Evolutionary conservation across 2,113 vertebrate species (phyloP).

Genomic region (Carettochelys insculpta): DNA sequence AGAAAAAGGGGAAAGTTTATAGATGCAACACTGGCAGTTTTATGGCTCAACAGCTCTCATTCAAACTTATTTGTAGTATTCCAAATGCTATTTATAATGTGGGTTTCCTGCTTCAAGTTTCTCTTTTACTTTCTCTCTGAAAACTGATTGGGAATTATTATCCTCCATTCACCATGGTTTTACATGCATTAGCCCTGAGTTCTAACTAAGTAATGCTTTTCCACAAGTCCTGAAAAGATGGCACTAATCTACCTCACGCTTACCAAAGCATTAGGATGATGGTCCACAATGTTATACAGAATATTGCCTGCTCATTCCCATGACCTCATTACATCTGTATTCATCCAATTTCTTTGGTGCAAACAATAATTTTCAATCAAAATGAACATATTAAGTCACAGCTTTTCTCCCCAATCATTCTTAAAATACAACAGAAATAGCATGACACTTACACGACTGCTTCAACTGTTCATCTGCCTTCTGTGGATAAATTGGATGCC

Average conservation of each 20-base stretch:
- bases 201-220: background rate
- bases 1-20: background rate
- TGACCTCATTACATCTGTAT: background rate
- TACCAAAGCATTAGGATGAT: background rate
- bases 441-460: constrained; percentile 87
- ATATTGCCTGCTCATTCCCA: background rate
- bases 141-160: background rate
- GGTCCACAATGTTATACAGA: background rate
- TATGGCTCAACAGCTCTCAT: background rate
- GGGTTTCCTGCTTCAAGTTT: background rate
- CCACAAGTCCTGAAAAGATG: background rate
- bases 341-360: background rate
- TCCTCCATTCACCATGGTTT: background rate
- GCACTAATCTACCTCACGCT: background rate
- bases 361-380: background rate
- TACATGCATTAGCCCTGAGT: background rate
- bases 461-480: constrained; percentile 95
- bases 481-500: constrained; percentile 98
- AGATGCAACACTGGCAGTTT: background rate
- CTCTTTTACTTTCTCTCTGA: background rate
- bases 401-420: background rate
- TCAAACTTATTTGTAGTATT: background rate
- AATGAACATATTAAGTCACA: background rate
- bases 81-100: background rate
- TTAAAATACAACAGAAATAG: background rate